These are phyloP conservation scores for Pelobates fuscus DNA, from an alignment of 2,113 vertebrate genomes.

Conservation along the genomic window DNA sequence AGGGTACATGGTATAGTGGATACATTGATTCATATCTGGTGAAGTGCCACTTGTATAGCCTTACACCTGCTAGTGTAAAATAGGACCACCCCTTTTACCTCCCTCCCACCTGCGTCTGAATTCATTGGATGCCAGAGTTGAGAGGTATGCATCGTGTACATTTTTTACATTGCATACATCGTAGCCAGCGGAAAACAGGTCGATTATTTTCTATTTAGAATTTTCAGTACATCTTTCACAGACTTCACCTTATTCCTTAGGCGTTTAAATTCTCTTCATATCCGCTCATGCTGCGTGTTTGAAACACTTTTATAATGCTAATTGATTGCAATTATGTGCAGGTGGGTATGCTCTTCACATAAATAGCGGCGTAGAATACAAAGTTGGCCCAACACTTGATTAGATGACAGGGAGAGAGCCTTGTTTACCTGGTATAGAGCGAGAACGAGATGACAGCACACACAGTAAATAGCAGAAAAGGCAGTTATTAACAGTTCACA, in stretches of 20 bases:
- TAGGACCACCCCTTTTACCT: too few relatives aligned
- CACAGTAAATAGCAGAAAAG: neutral
- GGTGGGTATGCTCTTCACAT: neutral
- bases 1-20: too few relatives aligned
- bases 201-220: too few relatives aligned
- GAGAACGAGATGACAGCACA: conserved; percentile 18
- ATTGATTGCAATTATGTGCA: conserved; percentile 40
- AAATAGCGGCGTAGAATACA: conserved; percentile 38
- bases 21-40: too few relatives aligned
- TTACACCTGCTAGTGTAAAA: too few relatives aligned
- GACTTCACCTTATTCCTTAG: neutral
- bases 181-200: too few relatives aligned
- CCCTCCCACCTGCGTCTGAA: too few relatives aligned
- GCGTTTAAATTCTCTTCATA: neutral
- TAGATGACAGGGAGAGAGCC: conserved; percentile 17
- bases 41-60: too few relatives aligned
- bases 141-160: too few relatives aligned
- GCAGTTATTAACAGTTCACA: conserved; percentile 26
- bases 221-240: too few relatives aligned
- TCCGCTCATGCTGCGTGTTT: conserved; percentile 1
- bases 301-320: conserved; percentile 13
- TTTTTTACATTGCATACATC: too few relatives aligned
- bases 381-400: conserved; percentile 23
- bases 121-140: too few relatives aligned
- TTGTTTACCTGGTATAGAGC: conserved; percentile 22